Conservation (phyloP, 2,113 vertebrate genomes). For the Etia nguti region DNA sequence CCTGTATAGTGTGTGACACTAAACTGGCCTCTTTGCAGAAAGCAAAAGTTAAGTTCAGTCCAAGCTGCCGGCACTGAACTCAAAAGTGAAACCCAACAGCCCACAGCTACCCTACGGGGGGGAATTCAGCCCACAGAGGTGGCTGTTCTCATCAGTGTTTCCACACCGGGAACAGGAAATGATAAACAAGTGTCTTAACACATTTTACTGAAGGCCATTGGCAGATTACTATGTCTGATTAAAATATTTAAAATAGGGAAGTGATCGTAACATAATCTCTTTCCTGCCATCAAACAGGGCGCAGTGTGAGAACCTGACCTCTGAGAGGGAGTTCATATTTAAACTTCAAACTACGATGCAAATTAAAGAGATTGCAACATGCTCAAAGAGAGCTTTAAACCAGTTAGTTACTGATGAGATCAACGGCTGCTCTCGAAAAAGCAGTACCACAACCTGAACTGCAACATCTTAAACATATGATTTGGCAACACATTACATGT, state of each 20-base stretch:
- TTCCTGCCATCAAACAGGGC: not conserved
- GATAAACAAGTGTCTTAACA: not conserved
- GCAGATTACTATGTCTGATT: not conserved
- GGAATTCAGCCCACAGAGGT: not conserved
- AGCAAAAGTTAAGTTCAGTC: not conserved
- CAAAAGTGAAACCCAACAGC: constrained; percentile 24
- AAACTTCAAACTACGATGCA: not conserved
- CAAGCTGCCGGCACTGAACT: not conserved
- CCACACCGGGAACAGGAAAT: constrained; percentile 7
- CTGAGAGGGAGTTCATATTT: not conserved
- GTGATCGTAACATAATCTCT: not conserved
- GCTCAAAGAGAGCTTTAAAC: not conserved
- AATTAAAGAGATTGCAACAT: not conserved
- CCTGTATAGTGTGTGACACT: not conserved
- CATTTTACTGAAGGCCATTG: not conserved
- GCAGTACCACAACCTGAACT: not conserved
- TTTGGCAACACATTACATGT: constrained; percentile 17
- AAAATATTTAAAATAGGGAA: not conserved
- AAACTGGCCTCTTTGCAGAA: not conserved
- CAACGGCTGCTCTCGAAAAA: not conserved
- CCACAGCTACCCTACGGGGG: not conserved
- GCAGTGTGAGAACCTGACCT: not conserved
- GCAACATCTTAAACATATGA: not conserved
- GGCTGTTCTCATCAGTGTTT: constrained; percentile 11
- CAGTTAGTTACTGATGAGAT: not conserved